phyloP scores from a whole-genome alignment of 2,113 vertebrate species.

The Ahaetulla prasina region DNA sequence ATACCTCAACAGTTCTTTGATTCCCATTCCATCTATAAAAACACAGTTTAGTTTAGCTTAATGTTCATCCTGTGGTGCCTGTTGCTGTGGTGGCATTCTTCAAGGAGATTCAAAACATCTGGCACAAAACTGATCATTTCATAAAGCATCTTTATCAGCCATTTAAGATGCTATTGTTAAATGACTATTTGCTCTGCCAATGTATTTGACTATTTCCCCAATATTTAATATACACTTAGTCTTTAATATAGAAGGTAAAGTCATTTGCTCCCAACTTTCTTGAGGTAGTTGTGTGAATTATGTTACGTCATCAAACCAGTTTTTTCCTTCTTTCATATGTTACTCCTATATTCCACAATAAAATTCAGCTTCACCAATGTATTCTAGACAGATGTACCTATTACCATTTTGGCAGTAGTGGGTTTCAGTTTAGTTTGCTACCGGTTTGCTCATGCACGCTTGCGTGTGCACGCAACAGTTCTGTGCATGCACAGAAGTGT shows the following conservation, averaged over 20 bases:
- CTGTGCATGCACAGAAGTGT: too few species aligned
- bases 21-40: neutral
- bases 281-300: neutral
- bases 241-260: neutral
- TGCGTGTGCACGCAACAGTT: too few species aligned
- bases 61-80: neutral
- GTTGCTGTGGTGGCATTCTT: neutral
- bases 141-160: neutral
- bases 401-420: neutral
- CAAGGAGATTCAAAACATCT: neutral
- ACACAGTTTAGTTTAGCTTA: neutral
- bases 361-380: neutral
- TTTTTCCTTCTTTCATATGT: neutral
- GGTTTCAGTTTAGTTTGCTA: too few species aligned
- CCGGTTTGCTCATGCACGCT: too few species aligned
- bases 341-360: neutral
- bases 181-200: neutral
- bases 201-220: neutral
- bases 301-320: neutral
- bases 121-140: neutral
- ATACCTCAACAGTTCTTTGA: neutral
- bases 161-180: neutral
- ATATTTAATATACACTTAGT: neutral
- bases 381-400: neutral
- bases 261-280: neutral